Evolutionary conservation across 1,140 invertebrate species (phyloP), one percentile per base, ranked within the genome.

Genomic region (Caenorhabditis inopinata): DNA sequence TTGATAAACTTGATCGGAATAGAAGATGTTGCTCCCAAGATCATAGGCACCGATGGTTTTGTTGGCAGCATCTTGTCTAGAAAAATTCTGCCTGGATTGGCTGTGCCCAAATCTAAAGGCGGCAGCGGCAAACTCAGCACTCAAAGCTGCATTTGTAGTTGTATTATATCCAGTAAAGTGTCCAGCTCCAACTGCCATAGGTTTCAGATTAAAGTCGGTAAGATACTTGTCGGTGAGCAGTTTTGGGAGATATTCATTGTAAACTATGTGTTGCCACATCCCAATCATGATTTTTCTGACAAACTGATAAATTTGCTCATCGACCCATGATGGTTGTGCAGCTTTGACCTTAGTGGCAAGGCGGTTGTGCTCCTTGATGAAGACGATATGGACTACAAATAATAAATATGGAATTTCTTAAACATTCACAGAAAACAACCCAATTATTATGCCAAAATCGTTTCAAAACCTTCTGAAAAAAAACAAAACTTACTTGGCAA

Each of bases 91-190:
- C 45, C 81, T 76, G 6, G 74, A 81, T 35, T 80, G 79, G 23
- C 53, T 74, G 35, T 82, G 81, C 25, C 81, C 81, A 29, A 82
- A 82, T 38, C 81, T 2, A 74, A 80, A 82, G 12, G 81, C 81
- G 14, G 81, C 53, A 0, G 81, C 62, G 4, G 78, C 35, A 47
- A 82, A 82, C 46, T 82, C 81, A 4, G 14, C 80, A 25, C 53
- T 62, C 16, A 81, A 49, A 5, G 80, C 48, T 2, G 80, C 77
- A 62, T 77, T 77, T 23, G 62, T 53, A 11, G 4, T 14, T 3
- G 51, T 18, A 51, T 49, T n/a, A 75, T 76, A 81, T 25, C 79
- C 86, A 16, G 1, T 27, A 23, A 79, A 81, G 1, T 42, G n/a
- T 49, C 45, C 45, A 14, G 25, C 6, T 35, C 78, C 78, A 7